phyloP scores from a whole-genome alignment of 2,113 vertebrate species.

The Kryptolebias marmoratus region DNA sequence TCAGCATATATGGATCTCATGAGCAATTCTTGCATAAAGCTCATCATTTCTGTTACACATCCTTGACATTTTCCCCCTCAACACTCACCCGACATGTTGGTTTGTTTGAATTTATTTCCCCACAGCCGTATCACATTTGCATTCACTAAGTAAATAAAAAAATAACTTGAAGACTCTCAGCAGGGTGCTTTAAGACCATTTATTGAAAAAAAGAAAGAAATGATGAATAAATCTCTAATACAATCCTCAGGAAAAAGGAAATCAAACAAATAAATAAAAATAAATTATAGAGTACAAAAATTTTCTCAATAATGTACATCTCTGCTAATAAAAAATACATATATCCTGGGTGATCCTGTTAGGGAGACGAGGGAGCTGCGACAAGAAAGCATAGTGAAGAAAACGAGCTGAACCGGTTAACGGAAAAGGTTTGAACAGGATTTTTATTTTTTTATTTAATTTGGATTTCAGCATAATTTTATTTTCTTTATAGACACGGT shows the following conservation, averaged over 20 bases:
- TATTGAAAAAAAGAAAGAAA: slow-evolving; percentile 74
- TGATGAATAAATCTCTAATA: slow-evolving; percentile 63
- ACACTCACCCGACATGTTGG: no score
- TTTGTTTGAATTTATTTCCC: no score
- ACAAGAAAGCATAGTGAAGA: slow-evolving; percentile 34
- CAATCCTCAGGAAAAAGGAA: slow-evolving; percentile 53
- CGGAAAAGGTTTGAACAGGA: slow-evolving; percentile 22
- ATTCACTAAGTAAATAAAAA: not conserved
- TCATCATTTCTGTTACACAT: no score
- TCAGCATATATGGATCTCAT: no score
- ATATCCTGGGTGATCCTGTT: slow-evolving; percentile 24
- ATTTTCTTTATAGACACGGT: slow-evolving; percentile 67
- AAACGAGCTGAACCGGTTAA: slow-evolving; percentile 34
- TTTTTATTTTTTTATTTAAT: slow-evolving; percentile 42
- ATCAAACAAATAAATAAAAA: slow-evolving; percentile 74
- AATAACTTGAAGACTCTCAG: not conserved
- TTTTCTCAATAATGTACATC: slow-evolving; percentile 60
- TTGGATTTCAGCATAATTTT: slow-evolving; percentile 52
- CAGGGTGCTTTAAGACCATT: slow-evolving; percentile 61
- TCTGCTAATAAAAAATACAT: slow-evolving; percentile 56
- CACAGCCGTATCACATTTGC: not conserved
- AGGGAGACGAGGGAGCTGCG: slow-evolving; percentile 33
- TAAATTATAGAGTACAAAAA: slow-evolving; percentile 77
- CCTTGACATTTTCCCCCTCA: no score
- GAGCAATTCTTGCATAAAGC: no score